Conservation (phyloP, 1,140 invertebrate species). For the Hormaphis cornu region DNA sequence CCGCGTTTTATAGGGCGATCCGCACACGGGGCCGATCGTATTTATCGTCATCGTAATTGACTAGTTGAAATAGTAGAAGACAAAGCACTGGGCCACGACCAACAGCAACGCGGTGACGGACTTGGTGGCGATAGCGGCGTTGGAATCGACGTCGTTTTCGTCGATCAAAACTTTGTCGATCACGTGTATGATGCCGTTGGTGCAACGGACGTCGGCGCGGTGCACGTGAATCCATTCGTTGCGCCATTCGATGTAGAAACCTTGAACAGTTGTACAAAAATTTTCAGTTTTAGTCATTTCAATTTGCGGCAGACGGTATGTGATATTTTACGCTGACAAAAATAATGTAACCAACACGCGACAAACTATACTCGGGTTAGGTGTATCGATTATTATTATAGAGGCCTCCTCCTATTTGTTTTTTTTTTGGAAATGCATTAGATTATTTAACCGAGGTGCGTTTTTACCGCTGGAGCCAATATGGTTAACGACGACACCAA, state of each 20-base stretch:
- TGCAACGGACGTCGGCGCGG: slow-evolving; percentile 79
- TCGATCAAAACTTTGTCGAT: slow-evolving; percentile 74
- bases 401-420: no score
- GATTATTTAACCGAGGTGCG: no score
- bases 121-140: slow-evolving; percentile 38
- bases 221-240: slow-evolving; percentile 71
- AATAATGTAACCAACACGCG: no score
- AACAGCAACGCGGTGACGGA: background rate
- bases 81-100: background rate
- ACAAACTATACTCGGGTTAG: no score
- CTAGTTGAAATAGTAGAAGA: slow-evolving; percentile 17
- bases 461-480: no score
- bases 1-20: background rate
- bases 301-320: no score
- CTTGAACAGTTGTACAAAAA: slow-evolving; percentile 45
- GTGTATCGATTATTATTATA: no score
- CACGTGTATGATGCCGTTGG: slow-evolving; percentile 86
- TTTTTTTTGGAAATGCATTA: no score
- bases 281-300: background rate
- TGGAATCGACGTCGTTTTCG: slow-evolving; percentile 72
- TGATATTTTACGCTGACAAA: no score
- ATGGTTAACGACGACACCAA: no score
- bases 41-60: no score
- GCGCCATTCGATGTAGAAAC: slow-evolving; percentile 74
- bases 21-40: slow-evolving; percentile 5